Evolutionary conservation across 2,888 invertebrate genomes (phyloP), one percentile per base, ranked within the genome.

Genomic region (Digitonthophagus gazella): DNA sequence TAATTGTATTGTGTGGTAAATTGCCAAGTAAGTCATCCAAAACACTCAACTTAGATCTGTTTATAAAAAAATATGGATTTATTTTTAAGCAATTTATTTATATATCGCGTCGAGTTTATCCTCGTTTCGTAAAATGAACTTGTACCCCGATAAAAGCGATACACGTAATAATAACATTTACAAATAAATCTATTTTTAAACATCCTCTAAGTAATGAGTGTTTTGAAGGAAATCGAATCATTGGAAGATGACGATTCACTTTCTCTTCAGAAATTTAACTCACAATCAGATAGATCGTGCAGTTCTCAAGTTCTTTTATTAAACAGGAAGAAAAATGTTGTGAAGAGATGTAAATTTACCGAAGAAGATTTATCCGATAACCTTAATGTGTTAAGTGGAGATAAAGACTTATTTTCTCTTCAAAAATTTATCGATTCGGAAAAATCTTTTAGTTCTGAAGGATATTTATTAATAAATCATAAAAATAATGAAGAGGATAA

Each of bases 391-490:
- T n/a, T n/a, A n/a, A n/a, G n/a, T n/a, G n/a, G n/a, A n/a, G n/a
- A n/a, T n/a, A n/a, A n/a, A n/a, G n/a, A n/a, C n/a, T n/a, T n/a
- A n/a, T n/a, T n/a, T n/a, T n/a, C n/a, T n/a, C n/a, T n/a, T n/a
- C n/a, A n/a, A n/a, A n/a, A n/a, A n/a, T n/a, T n/a, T n/a, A n/a
- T n/a, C 57, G 57, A 57, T 57, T 14, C 14, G 57, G 16, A n/a
- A 57, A 57, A 15, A 2, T 57, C 57, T 1, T 57, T 57, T 11
- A 64, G 14, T 64, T 14, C 64, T 16, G 22, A 22, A 3, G 15
- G 15, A 57, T 67, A 67, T 65, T 54, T 70, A 18, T 65, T 70
- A 15, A 64, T 67, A 28, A 70, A 67, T 15, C 67, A 67, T 65
- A 64, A 65, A 1, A 58, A 58, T 4, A 22, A 55, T 28, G 70